phyloP scores from a whole-genome alignment of 2,888 invertebrate genomes.

The Petrolisthes cinctipes region DNA sequence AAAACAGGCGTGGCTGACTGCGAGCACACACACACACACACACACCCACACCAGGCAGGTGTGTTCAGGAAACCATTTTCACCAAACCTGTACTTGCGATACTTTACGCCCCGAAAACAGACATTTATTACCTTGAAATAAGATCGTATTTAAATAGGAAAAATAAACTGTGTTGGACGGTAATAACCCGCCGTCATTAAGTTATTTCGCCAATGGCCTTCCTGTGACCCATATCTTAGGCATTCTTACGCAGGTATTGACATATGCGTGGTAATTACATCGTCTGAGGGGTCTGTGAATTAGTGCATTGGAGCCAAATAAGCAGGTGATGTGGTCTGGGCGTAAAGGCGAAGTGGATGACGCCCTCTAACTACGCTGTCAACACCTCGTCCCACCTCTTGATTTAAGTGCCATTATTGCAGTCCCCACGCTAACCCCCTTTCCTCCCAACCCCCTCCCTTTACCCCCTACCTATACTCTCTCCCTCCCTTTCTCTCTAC shows the following conservation, averaged over 20 bases:
- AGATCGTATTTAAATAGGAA: slow-evolving; percentile 8
- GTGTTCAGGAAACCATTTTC: slow-evolving; percentile 7
- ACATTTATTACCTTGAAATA: slow-evolving; percentile 7
- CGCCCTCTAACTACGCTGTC: slow-evolving; percentile 35
- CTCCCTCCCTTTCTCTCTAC: neutral
- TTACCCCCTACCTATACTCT: too few species aligned
- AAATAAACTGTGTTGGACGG: neutral
- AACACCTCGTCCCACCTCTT: slow-evolving; percentile 32
- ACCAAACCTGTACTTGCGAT: slow-evolving; percentile 11
- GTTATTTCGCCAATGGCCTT: neutral
- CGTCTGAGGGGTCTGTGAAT: neutral
- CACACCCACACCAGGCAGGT: too few species aligned
- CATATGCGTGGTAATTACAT: neutral
- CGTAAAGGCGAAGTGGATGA: slow-evolving; percentile 12
- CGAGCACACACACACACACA: too few species aligned
- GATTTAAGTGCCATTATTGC: slow-evolving; percentile 28
- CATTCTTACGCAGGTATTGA: slow-evolving; percentile 6
- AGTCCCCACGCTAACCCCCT: neutral
- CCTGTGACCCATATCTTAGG: neutral
- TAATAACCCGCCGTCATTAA: neutral
- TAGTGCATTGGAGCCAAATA: neutral
- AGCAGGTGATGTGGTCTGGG: slow-evolving; percentile 22
- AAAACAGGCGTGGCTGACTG: too few species aligned
- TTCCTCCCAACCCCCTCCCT: neutral
- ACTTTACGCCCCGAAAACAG: neutral